Conservation (phyloP, 2,888 invertebrate species). For the Ormyrus pomaceus region DNA sequence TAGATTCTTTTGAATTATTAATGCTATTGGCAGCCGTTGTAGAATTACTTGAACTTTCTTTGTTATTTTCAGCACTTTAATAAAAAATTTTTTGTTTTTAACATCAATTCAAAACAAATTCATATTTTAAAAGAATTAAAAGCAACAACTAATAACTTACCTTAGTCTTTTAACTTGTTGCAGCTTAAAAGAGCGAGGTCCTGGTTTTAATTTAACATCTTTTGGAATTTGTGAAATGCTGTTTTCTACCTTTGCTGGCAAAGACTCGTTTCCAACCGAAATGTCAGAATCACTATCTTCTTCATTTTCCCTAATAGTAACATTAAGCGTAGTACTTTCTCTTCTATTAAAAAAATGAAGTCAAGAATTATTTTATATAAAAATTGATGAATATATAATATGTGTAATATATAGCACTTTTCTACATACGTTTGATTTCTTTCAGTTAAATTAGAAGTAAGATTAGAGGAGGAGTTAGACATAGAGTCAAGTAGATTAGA, state of each 20-base stretch:
- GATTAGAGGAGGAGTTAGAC: not conserved
- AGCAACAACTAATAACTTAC: constrained; percentile 19
- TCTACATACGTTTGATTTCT: not conserved
- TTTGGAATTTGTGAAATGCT: constrained; percentile 32
- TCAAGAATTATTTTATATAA: not conserved
- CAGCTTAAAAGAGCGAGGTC: constrained; percentile 67
- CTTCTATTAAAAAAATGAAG: constrained; percentile 47
- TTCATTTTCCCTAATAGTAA: constrained; percentile 47
- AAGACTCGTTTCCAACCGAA: constrained; percentile 67
- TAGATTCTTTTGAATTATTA: constrained; percentile 1
- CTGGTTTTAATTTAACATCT: constrained; percentile 62
- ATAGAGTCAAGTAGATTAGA: constrained; percentile 19
- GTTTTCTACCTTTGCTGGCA: constrained; percentile 44
- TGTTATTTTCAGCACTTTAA: constrained; percentile 27
- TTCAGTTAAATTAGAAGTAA: constrained; percentile 5
- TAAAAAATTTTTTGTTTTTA: constrained; percentile 10
- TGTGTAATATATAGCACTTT: not conserved
- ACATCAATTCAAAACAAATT: not conserved
- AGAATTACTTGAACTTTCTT: constrained; percentile 15
- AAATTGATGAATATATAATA: not conserved
- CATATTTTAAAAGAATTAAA: constrained; percentile 2
- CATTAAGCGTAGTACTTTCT: constrained; percentile 29
- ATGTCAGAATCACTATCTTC: constrained; percentile 69
- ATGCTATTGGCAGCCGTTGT: constrained; percentile 3
- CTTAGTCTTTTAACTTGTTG: constrained; percentile 57